Evolutionary conservation across 2,888 invertebrate species (phyloP), one percentile per base, ranked within the genome.

Genomic region (Drosophila histrio): DNA sequence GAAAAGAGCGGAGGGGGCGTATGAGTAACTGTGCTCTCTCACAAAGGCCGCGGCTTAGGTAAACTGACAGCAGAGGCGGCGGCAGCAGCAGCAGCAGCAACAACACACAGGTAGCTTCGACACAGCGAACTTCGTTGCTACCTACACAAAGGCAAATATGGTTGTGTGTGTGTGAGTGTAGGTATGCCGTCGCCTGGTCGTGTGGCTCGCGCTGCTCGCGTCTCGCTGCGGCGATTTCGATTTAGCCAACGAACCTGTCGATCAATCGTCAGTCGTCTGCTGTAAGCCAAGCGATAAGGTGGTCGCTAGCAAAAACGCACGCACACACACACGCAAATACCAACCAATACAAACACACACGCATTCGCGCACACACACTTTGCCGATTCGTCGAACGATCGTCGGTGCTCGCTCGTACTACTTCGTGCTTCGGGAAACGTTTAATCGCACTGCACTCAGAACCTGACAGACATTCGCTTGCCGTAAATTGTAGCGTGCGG

Each of bases 261-360:
- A 90, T 90, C 90, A 90, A 83, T 83, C 87, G 88, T 89, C 90
- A 90, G 87, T 89, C 89, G 87, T 89, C 84, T 83, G 82, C 85
- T 79, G 82, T 80, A 81, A 87, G 86, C 87, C 88, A 72, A 88
- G 78, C 89, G 79, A 87, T 89, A 86, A 85, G 86, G 86, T 88
- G 83, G 72, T 79, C 66, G 71, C 44, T 61, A 68, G 67, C 56
- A 65, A 39, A 39, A 36, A 24, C 54, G 22, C 56, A 21, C 56
- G 19, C 56, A 28, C 13, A 39, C 46, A 43, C 44, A 15, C 28
- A 30, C 21, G 21, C 30, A 41, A 24, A 26, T 22, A 26, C 9
- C n/a, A 24, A 9, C 8, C 17, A 17, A 24, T 3, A 43, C 43
- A 32, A 39, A 46, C 46, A 24, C 52, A 30, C 24, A 47, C 54